Conservation (phyloP, 2,113 vertebrate genomes). For the Pygoscelis antarcticus region DNA sequence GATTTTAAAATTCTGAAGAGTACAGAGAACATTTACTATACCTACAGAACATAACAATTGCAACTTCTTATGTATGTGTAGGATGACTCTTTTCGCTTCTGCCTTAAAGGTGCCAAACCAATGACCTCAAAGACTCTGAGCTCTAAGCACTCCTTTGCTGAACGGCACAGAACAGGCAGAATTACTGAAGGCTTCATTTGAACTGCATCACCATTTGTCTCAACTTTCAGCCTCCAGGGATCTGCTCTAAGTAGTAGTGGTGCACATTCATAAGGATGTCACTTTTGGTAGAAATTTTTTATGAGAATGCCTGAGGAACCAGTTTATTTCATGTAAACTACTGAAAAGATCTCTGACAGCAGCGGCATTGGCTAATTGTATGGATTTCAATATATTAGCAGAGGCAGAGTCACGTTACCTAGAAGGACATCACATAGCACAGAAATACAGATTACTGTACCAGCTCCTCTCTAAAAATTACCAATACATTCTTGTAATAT, state of each 20-base stretch:
- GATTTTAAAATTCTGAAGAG: background rate
- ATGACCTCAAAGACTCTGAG: background rate
- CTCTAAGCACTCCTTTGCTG: background rate
- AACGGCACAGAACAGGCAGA: background rate
- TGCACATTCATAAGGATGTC: background rate
- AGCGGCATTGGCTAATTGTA: background rate
- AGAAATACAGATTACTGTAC: background rate
- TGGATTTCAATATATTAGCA: background rate
- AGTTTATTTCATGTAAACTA: slow-evolving; percentile 4
- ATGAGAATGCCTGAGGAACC: background rate
- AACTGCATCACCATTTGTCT: background rate
- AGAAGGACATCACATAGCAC: background rate
- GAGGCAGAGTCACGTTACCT: background rate
- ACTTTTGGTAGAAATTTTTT: background rate
- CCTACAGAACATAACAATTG: background rate
- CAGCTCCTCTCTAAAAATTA: background rate
- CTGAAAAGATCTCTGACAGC: background rate
- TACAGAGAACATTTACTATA: background rate
- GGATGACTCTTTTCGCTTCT: background rate
- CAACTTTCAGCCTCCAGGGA: background rate
- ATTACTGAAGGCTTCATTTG: background rate
- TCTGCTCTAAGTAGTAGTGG: background rate
- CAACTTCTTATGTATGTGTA: background rate
- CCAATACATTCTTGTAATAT: background rate
- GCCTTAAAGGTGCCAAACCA: background rate